Evolutionary conservation across 2,888 invertebrate genomes (phyloP), one percentile per base, ranked within the genome.

Genomic region (Morinoia aosen): DNA sequence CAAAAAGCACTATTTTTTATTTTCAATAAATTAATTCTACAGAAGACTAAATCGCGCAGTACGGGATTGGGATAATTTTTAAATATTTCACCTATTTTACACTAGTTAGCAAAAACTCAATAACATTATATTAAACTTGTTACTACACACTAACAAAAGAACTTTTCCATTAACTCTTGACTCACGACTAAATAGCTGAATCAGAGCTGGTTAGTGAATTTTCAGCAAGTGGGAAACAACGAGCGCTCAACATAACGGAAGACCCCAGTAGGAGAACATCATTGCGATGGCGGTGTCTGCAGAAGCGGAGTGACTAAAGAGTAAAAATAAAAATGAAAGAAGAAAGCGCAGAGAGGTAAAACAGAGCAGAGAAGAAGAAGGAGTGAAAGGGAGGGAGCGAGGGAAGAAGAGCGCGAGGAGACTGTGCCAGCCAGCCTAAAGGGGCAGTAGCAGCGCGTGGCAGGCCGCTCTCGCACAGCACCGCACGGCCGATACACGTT

Each of bases 321-420:
- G 33, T 90, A 19, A 90, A 16, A 19, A 90, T 90, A 90, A 90
- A 33, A 90, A 40, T 3, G 8, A 33, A 40, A 39, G 12, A 90
- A 90, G 39, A 90, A 39, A 39, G 48, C 39, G 90, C 3, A 39
- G 39, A 90, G 90, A 7, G 39, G 33, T 25, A 33, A 19, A 39
- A 33, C n/a, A 12, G 33, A 11, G 25, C n/a, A 88, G 25, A 90
- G 58, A 91, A 90, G 48, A 39, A 39, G 40, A 40, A 39, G 39
- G 39, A 48, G 19, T 40, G 48, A 40, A 25, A 90, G 88, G 58
- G 58, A 90, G 58, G 10, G 88, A 88, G 90, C 3, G 58, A 33
- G 40, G 56, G 88, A 95, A 58, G 58, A 58, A 90, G 94, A 95
- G 88, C 61, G 88, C 48, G 91, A 95, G 88, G 95, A 14, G 14